These are phyloP conservation scores for Stenodera caucasica DNA, from an alignment of 2,888 invertebrate species.

Conservation along the genomic window DNA sequence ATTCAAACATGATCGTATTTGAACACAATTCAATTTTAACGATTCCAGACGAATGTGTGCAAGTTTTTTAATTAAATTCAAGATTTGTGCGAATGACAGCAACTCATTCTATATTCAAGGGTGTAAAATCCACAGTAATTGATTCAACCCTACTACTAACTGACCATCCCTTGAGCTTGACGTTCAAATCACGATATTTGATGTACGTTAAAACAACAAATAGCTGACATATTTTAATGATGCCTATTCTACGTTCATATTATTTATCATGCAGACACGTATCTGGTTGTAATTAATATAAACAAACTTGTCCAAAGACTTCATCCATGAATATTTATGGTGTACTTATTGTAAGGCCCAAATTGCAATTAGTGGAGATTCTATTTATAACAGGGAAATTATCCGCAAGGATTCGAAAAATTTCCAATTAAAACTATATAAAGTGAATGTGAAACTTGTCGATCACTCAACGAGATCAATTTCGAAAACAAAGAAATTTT, in stretches of 20 bases:
- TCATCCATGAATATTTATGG: constrained; percentile 1
- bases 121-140: neutral
- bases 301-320: neutral
- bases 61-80: constrained; percentile 3
- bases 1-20: neutral
- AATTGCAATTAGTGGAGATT: neutral
- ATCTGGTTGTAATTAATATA: constrained; percentile 5
- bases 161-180: neutral
- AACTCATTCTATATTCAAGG: neutral
- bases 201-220: neutral
- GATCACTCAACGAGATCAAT: neutral
- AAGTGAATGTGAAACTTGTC: neutral
- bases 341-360: neutral
- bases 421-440: too few relatives aligned
- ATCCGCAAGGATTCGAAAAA: too few relatives aligned
- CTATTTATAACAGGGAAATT: neutral
- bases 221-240: neutral
- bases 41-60: neutral
- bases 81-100: neutral
- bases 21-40: neutral
- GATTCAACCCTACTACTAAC: neutral
- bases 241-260: neutral
- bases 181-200: too few relatives aligned
- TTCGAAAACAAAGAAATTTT: too few relatives aligned
- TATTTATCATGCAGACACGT: constrained; percentile 2